Evolutionary conservation across 2,113 vertebrate genomes (phyloP).

Genomic region (Cottus gobio): DNA sequence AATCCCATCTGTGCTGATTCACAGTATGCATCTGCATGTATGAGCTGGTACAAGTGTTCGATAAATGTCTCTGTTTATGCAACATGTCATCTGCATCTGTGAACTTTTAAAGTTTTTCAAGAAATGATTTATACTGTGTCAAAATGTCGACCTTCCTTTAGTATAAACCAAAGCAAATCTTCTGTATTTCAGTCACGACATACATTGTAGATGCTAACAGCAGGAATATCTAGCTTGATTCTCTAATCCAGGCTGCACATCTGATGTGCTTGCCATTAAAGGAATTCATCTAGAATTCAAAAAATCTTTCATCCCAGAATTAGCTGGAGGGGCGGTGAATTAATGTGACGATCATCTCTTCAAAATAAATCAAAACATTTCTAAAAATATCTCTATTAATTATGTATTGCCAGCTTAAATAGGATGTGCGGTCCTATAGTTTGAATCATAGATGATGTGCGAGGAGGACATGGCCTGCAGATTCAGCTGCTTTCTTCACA

Average conservation of each 20-base stretch:
- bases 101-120: neutral
- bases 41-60: neutral
- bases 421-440: slow-evolving; percentile 37
- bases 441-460: slow-evolving; percentile 34
- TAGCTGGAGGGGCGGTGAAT: slow-evolving; percentile 49
- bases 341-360: slow-evolving; percentile 49
- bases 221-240: neutral
- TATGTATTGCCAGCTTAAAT: slow-evolving; percentile 52
- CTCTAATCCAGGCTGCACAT: neutral
- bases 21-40: neutral
- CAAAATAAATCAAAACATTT: slow-evolving; percentile 66
- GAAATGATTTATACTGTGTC: neutral
- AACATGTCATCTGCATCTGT: slow-evolving; percentile 12
- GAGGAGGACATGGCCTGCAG: neutral
- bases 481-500: neutral
- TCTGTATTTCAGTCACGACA: neutral
- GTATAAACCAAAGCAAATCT: neutral
- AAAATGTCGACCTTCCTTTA: neutral
- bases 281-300: slow-evolving; percentile 28
- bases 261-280: slow-evolving; percentile 22
- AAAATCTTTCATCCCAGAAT: slow-evolving; percentile 45
- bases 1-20: slow-evolving; percentile 39
- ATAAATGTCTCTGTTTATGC: slow-evolving; percentile 21
- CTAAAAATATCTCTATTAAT: slow-evolving; percentile 65
- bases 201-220: neutral